Evolutionary conservation across 2,113 vertebrate genomes (phyloP), one percentile per base, ranked within the genome.

Genomic region (Antennarius striatus): DNA sequence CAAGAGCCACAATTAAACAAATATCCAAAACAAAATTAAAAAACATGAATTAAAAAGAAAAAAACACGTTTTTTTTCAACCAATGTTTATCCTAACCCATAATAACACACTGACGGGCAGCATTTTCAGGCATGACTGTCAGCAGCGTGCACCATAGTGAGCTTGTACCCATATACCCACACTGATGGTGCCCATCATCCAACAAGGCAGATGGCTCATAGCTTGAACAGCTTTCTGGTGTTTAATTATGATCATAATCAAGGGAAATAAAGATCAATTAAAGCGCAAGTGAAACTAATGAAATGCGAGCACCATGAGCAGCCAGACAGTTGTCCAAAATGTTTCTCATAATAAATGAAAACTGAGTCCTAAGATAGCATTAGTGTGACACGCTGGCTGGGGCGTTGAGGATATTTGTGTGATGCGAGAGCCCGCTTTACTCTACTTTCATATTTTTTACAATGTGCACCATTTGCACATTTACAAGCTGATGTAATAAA

Each of bases 201-300:
- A 81, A 68, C 60, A 77, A 80, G 87, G 86, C 91, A 92, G 92
- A 93, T 92, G 92, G 92, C 85, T 82, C 83, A 56, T 77, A 74
- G 85, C 81, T 83, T 50, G 66, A 89, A 90, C 91, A 90, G 81
- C 82, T 91, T 92, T 91, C 88, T 91, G 90, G 87, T 92, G 88
- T 92, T 93, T 93, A 92, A 93, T 92, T 93, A 93, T 73, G 74
- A 87, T 88, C 72, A 71, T 91, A 91, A 92, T 92, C 87, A 88
- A 77, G 88, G 91, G 92, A 92, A 92, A 93, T 91, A 91, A 92
- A 86, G 90, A 90, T 91, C 91, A 91, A 91, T 93, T 92, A 92
- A 91, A 90, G 86, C 79, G 61, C 82, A 83, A 89, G 87, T 87
- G 88, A 91, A 91, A 89, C 86, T 91, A 92, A 92, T 92, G 87